A percentile compares a stretch with the other conserved stretches of the same genome.
Evolutionary conservation across 2,797 vertebrate species (phyloP).

Genomic region (Tachyglossus aculeatus): DNA sequence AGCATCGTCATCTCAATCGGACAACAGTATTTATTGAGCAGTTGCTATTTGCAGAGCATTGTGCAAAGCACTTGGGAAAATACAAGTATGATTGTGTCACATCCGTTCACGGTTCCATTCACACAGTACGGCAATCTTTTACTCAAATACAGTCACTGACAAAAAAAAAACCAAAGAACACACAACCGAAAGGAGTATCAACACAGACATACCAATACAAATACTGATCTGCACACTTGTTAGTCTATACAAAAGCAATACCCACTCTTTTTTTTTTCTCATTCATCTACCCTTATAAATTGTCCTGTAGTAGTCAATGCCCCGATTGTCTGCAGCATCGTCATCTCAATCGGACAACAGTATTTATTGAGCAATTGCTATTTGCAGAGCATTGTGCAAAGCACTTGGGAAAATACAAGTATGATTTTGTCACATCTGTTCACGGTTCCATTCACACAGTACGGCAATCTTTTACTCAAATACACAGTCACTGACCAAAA

Average conservation of each 20-base stretch:
- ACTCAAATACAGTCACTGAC: constrained; percentile 66
- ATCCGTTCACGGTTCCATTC: constrained; percentile 56
- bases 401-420: too few species aligned
- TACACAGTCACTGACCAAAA: constrained; percentile 64
- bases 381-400: too few species aligned
- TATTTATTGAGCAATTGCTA: too few species aligned
- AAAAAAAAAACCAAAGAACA: constrained; percentile 26
- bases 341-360: too few species aligned
- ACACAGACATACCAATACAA: constrained; percentile 48
- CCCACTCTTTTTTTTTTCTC: too few species aligned
- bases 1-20: too few species aligned
- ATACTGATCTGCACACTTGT: constrained; percentile 67
- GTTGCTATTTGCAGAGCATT: too few species aligned
- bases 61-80: too few species aligned
- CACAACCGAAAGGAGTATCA: constrained; percentile 56
- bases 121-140: constrained; percentile 53
- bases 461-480: constrained; percentile 57
- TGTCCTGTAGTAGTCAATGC: too few species aligned
- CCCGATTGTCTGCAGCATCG: too few species aligned
- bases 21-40: too few species aligned
- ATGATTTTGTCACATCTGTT: constrained; percentile 60
- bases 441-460: constrained; percentile 52
- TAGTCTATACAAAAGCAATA: constrained; percentile 73
- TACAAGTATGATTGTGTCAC: constrained; percentile 56
- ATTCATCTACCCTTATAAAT: too few species aligned